A percentile compares a stretch with the other conserved stretches of the same genome.
Evolutionary conservation across 92 coral and sea anemone genomes (phyloP).

Genomic region (Palythoa grandis): DNA sequence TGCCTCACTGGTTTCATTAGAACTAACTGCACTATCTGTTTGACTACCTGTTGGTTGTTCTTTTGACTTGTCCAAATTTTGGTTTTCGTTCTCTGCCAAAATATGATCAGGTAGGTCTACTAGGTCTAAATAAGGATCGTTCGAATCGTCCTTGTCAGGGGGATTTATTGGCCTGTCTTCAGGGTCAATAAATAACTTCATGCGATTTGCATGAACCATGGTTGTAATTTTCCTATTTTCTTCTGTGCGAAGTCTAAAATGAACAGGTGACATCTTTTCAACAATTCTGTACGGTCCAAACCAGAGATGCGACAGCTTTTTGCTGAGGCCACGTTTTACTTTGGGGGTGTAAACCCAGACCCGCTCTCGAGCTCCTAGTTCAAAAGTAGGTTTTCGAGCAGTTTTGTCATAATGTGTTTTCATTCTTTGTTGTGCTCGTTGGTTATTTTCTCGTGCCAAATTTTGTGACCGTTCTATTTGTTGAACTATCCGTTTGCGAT

Average conservation of each 20-base stretch:
- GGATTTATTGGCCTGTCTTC: background rate
- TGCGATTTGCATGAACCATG: constrained; percentile 46
- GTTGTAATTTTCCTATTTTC: constrained; percentile 37
- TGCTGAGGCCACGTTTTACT: background rate
- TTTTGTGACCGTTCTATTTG: constrained; percentile 28
- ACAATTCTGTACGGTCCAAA: constrained; percentile 47
- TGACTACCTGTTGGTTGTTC: background rate
- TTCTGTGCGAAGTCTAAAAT: constrained; percentile 38
- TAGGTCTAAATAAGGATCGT: background rate
- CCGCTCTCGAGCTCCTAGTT: constrained; percentile 5
- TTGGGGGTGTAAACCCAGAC: constrained; percentile 10
- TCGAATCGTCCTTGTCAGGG: background rate
- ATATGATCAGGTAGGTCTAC: background rate
- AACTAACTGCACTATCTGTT: background rate
- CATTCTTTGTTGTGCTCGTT: constrained; percentile 52
- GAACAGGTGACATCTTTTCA: constrained; percentile 42
- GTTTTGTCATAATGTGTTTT: constrained; percentile 31
- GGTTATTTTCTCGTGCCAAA: constrained; percentile 44
- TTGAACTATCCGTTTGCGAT: background rate
- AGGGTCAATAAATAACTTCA: constrained; percentile 25
- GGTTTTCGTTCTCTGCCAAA: background rate
- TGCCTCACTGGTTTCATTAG: background rate
- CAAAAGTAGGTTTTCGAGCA: background rate
- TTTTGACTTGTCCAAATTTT: background rate
- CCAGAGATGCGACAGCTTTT: constrained; percentile 19